Conservation (phyloP, 1,140 invertebrate genomes). For the Papilio polyxenes region DNA sequence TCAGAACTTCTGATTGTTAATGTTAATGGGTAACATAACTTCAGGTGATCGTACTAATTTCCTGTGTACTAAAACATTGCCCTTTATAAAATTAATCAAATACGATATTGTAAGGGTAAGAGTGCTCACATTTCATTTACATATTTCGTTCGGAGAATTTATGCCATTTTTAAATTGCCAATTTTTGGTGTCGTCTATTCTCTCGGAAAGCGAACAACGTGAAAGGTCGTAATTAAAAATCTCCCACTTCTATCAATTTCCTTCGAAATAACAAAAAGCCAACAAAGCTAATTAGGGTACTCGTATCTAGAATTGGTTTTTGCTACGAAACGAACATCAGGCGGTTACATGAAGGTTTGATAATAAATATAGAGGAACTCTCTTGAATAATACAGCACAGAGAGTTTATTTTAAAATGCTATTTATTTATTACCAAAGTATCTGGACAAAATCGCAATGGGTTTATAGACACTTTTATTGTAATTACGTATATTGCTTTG, state of each 20-base stretch:
- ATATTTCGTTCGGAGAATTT: conserved; percentile 27
- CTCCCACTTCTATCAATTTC: conserved; percentile 52
- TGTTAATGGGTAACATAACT: no score
- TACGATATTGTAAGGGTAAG: background rate
- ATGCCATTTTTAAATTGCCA: conserved; percentile 33
- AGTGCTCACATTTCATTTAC: background rate
- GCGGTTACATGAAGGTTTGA: background rate
- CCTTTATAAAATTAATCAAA: background rate
- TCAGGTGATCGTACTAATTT: no score
- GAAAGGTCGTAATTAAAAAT: conserved; percentile 55
- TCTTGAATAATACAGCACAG: no score
- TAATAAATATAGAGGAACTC: background rate
- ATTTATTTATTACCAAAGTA: no score
- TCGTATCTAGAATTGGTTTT: conserved; percentile 54
- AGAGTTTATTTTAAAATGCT: no score
- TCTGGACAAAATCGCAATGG: no score
- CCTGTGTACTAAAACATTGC: background rate
- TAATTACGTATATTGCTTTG: no score
- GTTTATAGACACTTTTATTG: no score
- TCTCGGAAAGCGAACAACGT: conserved; percentile 31
- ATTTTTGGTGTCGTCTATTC: conserved; percentile 14
- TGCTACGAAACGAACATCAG: conserved; percentile 11
- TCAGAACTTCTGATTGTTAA: no score
- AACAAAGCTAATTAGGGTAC: conserved; percentile 58
- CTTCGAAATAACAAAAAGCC: conserved; percentile 49